phyloP scores from a whole-genome alignment of 2,797 vertebrate genomes.

The Chrysocyon brachyurus region DNA sequence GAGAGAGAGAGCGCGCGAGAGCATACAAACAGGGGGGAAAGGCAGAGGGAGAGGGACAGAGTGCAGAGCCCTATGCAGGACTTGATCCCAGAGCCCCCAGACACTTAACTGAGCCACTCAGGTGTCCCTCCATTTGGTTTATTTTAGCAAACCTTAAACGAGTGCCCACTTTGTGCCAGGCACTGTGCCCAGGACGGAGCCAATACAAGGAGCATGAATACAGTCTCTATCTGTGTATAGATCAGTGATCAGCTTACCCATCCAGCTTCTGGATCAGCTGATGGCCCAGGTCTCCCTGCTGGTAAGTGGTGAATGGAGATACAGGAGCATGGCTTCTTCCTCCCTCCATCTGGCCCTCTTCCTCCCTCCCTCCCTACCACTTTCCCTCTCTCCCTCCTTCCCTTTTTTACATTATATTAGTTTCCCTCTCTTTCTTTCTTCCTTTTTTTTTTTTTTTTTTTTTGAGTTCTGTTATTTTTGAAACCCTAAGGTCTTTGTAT shows the following conservation, averaged over 20 bases:
- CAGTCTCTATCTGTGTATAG: background rate
- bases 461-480: slow-evolving; percentile 27
- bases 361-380: accelerated
- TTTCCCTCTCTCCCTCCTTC: background rate
- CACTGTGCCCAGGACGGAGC: background rate
- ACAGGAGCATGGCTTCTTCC: background rate
- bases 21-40: background rate
- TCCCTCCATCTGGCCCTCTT: no score
- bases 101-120: background rate
- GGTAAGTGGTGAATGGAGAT: background rate
- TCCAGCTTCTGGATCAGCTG: background rate
- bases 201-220: background rate
- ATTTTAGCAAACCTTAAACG: background rate
- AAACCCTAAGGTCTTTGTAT: background rate
- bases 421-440: background rate
- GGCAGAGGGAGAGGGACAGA: background rate
- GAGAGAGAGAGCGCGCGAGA: background rate
- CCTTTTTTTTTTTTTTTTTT: background rate
- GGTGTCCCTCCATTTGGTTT: background rate
- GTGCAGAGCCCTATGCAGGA: background rate
- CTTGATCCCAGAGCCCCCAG: background rate
- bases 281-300: background rate
- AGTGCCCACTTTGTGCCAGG: background rate
- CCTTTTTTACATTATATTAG: no score
- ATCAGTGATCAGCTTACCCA: background rate